Percentiles rank a stretch among this genome's conserved stretches.
Conservation (phyloP, 2,888 invertebrate genomes). For the Aplocera efformata region DNA sequence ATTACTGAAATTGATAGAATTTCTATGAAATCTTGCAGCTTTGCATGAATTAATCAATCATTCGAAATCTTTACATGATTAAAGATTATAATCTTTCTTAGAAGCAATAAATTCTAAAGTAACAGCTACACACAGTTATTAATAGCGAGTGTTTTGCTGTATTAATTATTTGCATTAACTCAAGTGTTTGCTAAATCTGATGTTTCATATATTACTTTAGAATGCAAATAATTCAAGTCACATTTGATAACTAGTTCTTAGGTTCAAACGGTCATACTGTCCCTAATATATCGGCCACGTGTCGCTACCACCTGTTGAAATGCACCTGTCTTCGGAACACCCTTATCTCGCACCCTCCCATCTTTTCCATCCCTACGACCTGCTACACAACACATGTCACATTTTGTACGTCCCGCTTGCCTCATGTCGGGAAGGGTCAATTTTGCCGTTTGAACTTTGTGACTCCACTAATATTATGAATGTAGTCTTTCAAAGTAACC, state of each 20-base stretch:
- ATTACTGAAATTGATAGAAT: slow-evolving; percentile 1
- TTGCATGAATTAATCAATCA: not conserved
- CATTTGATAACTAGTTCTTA: too few relatives aligned
- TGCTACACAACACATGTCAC: not conserved
- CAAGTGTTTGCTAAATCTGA: too few relatives aligned
- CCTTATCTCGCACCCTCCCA: slow-evolving; percentile 24
- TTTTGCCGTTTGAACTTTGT: slow-evolving; percentile 1
- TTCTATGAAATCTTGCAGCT: not conserved
- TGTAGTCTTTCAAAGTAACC: slow-evolving; percentile 6
- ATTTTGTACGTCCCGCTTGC: not conserved
- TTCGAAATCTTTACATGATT: not conserved
- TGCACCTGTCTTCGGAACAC: slow-evolving; percentile 30
- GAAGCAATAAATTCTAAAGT: not conserved
- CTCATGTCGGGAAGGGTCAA: slow-evolving; percentile 11
- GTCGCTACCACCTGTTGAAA: slow-evolving; percentile 44
- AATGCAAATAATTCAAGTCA: too few relatives aligned
- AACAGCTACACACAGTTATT: too few relatives aligned
- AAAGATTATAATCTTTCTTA: not conserved
- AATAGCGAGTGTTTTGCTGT: too few relatives aligned
- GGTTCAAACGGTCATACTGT: slow-evolving; percentile 2
- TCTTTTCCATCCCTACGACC: slow-evolving; percentile 11
- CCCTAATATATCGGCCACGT: slow-evolving; percentile 31
- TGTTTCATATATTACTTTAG: too few relatives aligned
- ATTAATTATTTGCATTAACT: not conserved
- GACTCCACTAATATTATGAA: too few relatives aligned